Evolutionary conservation across 2,797 vertebrate species (phyloP).

Genomic region (Cichlasoma orientale): DNA sequence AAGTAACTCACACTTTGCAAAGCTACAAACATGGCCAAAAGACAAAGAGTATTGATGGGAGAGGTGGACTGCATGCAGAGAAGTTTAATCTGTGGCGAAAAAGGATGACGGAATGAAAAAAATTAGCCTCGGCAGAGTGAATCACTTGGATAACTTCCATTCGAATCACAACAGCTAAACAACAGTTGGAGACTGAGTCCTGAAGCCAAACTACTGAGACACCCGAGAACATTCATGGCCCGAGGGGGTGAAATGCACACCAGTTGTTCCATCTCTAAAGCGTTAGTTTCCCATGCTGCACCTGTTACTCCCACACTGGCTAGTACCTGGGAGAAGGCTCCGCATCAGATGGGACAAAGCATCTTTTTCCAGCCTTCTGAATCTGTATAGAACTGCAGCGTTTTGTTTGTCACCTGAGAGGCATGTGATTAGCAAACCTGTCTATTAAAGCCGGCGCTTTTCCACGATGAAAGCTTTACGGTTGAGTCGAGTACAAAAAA

Average conservation of each 20-base stretch:
- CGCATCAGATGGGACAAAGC: conserved; percentile 57
- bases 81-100: conserved; percentile 3
- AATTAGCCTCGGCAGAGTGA: background rate
- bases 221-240: conserved; percentile 58
- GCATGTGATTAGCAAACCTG: conserved; percentile 44
- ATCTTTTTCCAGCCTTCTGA: conserved; percentile 68
- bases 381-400: conserved; percentile 36
- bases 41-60: conserved; percentile 5
- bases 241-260: conserved; percentile 70
- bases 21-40: background rate
- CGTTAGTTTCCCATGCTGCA: conserved; percentile 68
- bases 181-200: conserved; percentile 44
- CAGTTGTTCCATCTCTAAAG: conserved; percentile 21
- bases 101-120: background rate
- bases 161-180: conserved; percentile 27
- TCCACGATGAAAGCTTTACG: conserved; percentile 1
- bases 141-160: background rate
- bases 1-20: conserved; percentile 27
- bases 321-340: conserved; percentile 64
- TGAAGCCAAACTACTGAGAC: conserved; percentile 43
- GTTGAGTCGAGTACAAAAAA: background rate
- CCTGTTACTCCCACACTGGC: conserved; percentile 62
- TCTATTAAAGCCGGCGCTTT: conserved; percentile 18
- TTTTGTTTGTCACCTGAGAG: conserved; percentile 66
- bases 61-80: background rate